Evolutionary conservation across 2,888 invertebrate genomes (phyloP).

Genomic region (Euplagia quadripunctaria): DNA sequence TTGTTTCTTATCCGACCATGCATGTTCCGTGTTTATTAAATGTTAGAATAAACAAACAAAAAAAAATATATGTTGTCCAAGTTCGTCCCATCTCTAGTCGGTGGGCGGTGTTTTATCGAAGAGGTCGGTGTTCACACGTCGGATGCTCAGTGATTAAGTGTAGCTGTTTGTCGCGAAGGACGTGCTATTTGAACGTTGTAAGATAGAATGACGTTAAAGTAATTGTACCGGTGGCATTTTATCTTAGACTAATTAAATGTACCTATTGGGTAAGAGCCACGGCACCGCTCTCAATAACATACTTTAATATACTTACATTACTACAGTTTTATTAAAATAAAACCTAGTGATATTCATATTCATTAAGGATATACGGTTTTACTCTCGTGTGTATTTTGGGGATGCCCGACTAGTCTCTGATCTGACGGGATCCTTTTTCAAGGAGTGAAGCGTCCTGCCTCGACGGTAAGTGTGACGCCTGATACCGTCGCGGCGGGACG

Average conservation of each 20-base stretch:
- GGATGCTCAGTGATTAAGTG: constrained; percentile 39
- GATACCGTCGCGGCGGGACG: too few relatives aligned
- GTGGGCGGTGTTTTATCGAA: constrained; percentile 27
- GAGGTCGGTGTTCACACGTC: constrained; percentile 33
- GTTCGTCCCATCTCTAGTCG: constrained; percentile 25
- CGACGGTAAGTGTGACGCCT: too few relatives aligned
- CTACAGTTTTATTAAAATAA: too few relatives aligned
- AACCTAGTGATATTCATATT: too few relatives aligned
- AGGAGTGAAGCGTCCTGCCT: too few relatives aligned
- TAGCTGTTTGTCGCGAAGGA: constrained; percentile 33
- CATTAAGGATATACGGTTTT: too few relatives aligned
- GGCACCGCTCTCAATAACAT: background rate
- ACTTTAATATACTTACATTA: background rate
- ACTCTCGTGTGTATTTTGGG: too few relatives aligned
- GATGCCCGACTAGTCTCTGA: too few relatives aligned
- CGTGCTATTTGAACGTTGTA: constrained; percentile 23
- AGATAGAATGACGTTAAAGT: constrained; percentile 21
- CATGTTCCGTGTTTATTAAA: too few relatives aligned
- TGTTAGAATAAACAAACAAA: too few relatives aligned
- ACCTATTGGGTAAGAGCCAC: background rate
- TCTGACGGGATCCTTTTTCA: too few relatives aligned
- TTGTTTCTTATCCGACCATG: background rate
- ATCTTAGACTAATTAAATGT: constrained; percentile 4
- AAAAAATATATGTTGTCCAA: background rate
- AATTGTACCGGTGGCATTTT: constrained; percentile 22